Base-by-base conservation (phyloP, 2,113 vertebrate species). In the Grantiella picta region DNA sequence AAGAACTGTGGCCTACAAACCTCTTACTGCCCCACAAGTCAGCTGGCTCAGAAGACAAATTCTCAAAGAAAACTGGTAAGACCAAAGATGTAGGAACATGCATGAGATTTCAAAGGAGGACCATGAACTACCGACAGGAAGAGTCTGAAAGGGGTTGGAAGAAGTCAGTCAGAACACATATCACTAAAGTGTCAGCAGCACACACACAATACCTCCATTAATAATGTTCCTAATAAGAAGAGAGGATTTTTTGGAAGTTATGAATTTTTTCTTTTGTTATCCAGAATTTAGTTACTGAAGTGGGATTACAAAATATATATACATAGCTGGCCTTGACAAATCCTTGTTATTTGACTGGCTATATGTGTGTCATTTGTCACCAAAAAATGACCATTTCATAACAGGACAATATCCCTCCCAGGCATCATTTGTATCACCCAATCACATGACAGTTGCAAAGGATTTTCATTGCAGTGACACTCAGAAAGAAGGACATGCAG, bases 321-420 rank as follows among this genome's bases (percentile, higher is more conserved):
- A 7, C 15, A 86, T 59, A 86, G 15, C 14, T 40, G 83, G 42
- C 13, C 70, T 78, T 68, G 54, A 90, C 64, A 86, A 29, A 50
- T 27, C 28, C 57, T 90, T 72, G 40, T 59, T 94, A 71, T 49
- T 93, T 10, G 20, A 61, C 75, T 85, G 78, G 31, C 76, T 92
- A 13, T 72, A n/a, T 90, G 17, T 72, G n/a, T 89, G 66, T 66
- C 81, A 70, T 72, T 45, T 85, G 42, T 82, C 61, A 47, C 44
- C 53, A 63, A 76, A 90, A 90, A 49, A 10, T 60, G 36, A 92
- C 52, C 28, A 60, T 96, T 94, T 96, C 63, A 50, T 95, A 85
- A 90, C 28, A 59, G 77, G 47, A 90, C 10, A 36, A 82, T 60
- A 89, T 83, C 36, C n/a, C 82, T 76, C 82, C 31, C 31, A 80